Base-by-base conservation (phyloP, 2,797 vertebrate species). In the Halcyon chelicuti region DNA sequence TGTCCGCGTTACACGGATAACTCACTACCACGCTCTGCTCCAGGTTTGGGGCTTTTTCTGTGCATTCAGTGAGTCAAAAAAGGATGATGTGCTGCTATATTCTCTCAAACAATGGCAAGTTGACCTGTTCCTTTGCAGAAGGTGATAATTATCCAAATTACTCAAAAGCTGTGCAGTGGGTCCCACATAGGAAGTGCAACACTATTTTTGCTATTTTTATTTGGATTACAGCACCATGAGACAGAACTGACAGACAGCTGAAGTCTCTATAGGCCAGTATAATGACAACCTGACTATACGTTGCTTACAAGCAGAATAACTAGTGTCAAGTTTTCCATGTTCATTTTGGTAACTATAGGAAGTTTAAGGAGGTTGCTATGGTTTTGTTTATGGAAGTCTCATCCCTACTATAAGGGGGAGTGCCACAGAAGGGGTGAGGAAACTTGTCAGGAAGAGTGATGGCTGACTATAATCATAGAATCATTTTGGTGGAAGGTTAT, bases 1-100 rank as follows among this genome's bases (percentile, higher is more conserved):
- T 4, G 26, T 40, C 44, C 0, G 0, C 22, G 9, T 15, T 22
- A 4, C 0, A 3, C 22, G 44, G 60, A 61, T 22, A 84, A 40
- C 31, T 80, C 71, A 52, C 0, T 66, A 40, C 23, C 26, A 17
- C 17, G 1, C 49, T 75, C 65, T 54, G 29, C 19, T 75, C 67
- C 29, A 51, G n/a, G 14, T 65, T 67, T 74, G 22, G 35, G 11
- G 7, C 14, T 29, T 47, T 76, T 81, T 40, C 51, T n/a, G 1
- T 20, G 31, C 61, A 2, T 75, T 62, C 37, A 55, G 14, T 29
- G 31, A 63, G 44, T 63, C 14, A 63, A 37, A 61, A 62, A 78
- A 57, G 28, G 31, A 9, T 33, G 25, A 7, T 8, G 33, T 46
- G 58, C 26, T 40, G 47, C 46, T 76, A 0, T 29, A 10, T 61